Evolutionary conservation across 2,888 invertebrate species (phyloP), one percentile per base, ranked within the genome.

Genomic region (Cephus sareptanus): DNA sequence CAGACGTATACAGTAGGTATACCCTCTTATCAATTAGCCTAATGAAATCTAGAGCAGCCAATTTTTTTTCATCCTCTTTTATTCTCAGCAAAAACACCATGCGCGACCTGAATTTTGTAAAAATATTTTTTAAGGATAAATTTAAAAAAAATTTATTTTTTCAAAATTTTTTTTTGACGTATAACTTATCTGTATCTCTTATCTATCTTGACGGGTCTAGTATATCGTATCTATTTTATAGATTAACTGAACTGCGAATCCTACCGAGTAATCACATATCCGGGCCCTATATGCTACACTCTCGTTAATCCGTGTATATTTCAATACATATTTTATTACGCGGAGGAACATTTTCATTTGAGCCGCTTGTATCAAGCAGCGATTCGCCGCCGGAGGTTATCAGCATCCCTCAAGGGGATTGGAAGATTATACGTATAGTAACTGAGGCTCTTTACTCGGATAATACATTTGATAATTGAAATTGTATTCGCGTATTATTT

Each of bases 381-480:
- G 79, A 84, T 84, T 77, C 76, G 82, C 81, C 77, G 83, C 81
- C 80, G 75, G 81, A 80, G 83, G 85, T 83, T 81, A 85, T 83
- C 78, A 81, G 82, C 80, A 84, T 83, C 82, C 82, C 82, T 81
- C 83, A 85, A 85, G 83, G 83, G 83, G 83, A 85, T 86, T 84
- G 84, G 82, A 80, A 80, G 84, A 87, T 86, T 85, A 85, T 84
- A 15, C 56, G 23, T 56, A 84, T 81, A 82, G 79, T 79, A 68
- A 74, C 74, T 79, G 73, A n/a, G 76, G 74, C 76, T 69, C 56
- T 56, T 84, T 83, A 78, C 81, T 81, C 79, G 83, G 83, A 83
- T 86, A 81, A 85, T 85, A 83, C 85, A 80, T 84, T 86, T 85
- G 85, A 86, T 87, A 83, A 86, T 85, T 83, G 6, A 84, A 85